These are phyloP conservation scores for Halcyon senegalensis DNA, from an alignment of 2,113 vertebrate genomes.

Conservation along the genomic window DNA sequence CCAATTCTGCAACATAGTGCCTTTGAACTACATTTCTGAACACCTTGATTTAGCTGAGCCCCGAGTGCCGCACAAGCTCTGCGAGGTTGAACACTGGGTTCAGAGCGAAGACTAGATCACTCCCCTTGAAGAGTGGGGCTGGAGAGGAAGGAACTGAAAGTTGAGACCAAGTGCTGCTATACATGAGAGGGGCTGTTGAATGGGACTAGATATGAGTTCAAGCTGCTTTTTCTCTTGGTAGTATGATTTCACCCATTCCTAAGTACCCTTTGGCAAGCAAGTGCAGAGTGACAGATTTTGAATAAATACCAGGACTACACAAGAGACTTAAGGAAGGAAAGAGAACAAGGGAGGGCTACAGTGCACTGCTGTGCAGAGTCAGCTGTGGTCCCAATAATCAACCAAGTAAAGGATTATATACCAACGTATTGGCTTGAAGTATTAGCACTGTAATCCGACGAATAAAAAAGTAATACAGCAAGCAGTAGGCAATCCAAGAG, in stretches of 20 bases:
- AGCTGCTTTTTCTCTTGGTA: background rate
- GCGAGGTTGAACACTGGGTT: background rate
- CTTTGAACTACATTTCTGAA: background rate
- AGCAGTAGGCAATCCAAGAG: too few species aligned
- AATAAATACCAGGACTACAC: background rate
- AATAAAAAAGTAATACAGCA: too few species aligned
- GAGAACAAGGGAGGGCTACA: background rate
- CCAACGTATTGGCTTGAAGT: conserved; percentile 33
- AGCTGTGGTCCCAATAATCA: conserved; percentile 23
- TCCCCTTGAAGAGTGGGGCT: background rate
- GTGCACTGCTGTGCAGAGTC: background rate
- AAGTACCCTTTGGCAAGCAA: background rate
- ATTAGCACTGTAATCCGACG: conserved; percentile 7
- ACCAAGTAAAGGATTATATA: conserved; percentile 45
- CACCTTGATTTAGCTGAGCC: background rate
- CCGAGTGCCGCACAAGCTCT: background rate
- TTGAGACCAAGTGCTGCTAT: background rate
- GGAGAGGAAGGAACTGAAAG: background rate
- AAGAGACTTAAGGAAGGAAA: background rate
- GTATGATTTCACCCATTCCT: background rate
- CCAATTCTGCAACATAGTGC: background rate
- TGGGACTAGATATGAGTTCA: rapidly evolving
- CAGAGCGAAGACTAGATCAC: background rate
- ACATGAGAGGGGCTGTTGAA: rapidly evolving
- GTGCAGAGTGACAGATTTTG: background rate